Evolutionary conservation across 2,797 vertebrate genomes (phyloP).

Genomic region (Argentina silus): DNA sequence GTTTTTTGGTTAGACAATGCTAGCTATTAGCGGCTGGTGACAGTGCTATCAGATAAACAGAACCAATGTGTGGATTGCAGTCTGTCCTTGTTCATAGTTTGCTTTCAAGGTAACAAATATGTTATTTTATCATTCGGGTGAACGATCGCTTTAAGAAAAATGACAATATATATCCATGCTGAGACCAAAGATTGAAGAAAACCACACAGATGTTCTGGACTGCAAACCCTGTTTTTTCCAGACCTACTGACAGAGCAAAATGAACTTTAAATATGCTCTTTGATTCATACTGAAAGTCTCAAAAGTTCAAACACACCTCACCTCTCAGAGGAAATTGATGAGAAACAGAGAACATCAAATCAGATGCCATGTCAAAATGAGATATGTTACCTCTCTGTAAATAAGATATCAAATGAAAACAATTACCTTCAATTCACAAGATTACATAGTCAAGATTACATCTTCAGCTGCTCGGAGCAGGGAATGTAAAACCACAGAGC

Average conservation of each 20-base stretch:
- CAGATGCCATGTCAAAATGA: constrained; percentile 42
- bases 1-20: no score
- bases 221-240: neutral
- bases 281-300: constrained; percentile 50
- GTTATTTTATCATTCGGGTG: no score
- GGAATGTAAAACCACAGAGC: neutral
- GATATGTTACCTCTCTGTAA: constrained; percentile 22
- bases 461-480: neutral
- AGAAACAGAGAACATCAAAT: constrained; percentile 49
- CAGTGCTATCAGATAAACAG: no score
- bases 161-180: neutral
- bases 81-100: no score
- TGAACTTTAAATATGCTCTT: constrained; percentile 19
- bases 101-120: no score
- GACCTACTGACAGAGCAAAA: neutral
- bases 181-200: neutral
- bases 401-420: constrained; percentile 21
- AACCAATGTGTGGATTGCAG: no score
- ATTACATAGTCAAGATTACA: neutral
- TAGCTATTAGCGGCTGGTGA: no score
- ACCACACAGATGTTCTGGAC: neutral
- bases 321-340: constrained; percentile 41
- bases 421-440: neutral
- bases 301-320: constrained; percentile 50
- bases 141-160: no score